Evolutionary conservation across 2,888 invertebrate species (phyloP), one percentile per base, ranked within the genome.

Genomic region (Tuta absoluta): DNA sequence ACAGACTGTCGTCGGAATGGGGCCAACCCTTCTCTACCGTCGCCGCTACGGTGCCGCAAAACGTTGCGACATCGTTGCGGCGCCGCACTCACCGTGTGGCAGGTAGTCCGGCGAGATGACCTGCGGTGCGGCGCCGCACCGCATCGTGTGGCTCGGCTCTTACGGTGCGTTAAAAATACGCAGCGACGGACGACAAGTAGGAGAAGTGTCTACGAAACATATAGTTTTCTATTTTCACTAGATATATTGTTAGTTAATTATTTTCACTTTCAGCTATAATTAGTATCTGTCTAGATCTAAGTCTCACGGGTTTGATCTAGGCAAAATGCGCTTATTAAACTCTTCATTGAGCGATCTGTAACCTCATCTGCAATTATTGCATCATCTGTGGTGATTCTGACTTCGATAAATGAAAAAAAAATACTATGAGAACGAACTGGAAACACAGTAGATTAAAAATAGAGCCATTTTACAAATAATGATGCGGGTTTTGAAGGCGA

Each of bases 311-410:
- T 41, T 14, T 41, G 41, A 41, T 14, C 41, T 41, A 14, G 3
- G 41, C 41, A 45, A 4, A 45, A n/a, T 8, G 17, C 45, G 45
- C 3, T 45, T 45, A 45, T 45, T 45, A 45, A 45, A 45, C 45
- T 45, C 45, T 45, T 45, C 45, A 45, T 45, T 45, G 45, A 45
- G n/a, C 45, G 17, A n/a, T 45, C 45, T 33, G 1, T 10, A 4
- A 33, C 33, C 8, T 33, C 8, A 33, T 7, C 10, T 4, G n/a
- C 8, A 45, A 45, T 45, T 45, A 45, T 45, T 45, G n/a, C 45
- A 45, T 45, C n/a, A 45, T 8, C 45, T 45, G 17, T 17, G 45
- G 45, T n/a, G 45, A 45, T 45, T 45, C 45, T 45, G n/a, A 45
- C 45, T 17, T 17, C 45, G 45, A 45, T 45, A 45, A n/a, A 45